These are phyloP conservation scores for Aplodontia rufa DNA, from an alignment of 2,113 vertebrate species.

Conservation along the genomic window DNA sequence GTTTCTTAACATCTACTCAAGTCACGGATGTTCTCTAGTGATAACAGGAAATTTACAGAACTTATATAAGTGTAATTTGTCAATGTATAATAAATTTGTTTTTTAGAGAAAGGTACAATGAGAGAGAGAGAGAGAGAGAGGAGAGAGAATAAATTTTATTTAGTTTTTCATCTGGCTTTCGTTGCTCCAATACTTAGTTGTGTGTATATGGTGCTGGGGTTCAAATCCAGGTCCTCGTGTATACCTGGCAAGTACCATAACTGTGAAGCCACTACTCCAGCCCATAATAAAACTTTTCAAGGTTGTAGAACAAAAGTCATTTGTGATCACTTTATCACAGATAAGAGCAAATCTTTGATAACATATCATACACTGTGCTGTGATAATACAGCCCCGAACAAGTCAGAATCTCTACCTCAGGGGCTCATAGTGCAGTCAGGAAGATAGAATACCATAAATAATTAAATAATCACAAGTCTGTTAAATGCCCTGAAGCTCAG, in stretches of 20 bases:
- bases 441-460: constrained; percentile 4
- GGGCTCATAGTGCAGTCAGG: neutral
- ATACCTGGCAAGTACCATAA: no score
- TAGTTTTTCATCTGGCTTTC: no score
- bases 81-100: neutral
- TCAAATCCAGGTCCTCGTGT: no score
- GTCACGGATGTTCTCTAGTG: neutral
- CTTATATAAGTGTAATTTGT: neutral
- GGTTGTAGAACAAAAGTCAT: constrained; percentile 32
- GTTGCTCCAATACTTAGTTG: no score
- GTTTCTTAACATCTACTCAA: constrained; percentile 7
- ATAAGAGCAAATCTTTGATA: neutral
- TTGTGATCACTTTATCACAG: constrained; percentile 22
- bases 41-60: neutral
- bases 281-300: no score
- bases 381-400: neutral
- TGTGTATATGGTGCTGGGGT: no score
- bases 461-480: neutral
- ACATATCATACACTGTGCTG: neutral
- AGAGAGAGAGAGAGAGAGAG: no score
- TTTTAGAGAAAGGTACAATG: no score
- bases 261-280: no score
- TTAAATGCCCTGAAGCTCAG: neutral
- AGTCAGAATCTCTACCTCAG: neutral
- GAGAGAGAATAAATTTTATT: no score